Conservation (phyloP, 1,140 invertebrate genomes). For the Globodera ellingtonae region DNA sequence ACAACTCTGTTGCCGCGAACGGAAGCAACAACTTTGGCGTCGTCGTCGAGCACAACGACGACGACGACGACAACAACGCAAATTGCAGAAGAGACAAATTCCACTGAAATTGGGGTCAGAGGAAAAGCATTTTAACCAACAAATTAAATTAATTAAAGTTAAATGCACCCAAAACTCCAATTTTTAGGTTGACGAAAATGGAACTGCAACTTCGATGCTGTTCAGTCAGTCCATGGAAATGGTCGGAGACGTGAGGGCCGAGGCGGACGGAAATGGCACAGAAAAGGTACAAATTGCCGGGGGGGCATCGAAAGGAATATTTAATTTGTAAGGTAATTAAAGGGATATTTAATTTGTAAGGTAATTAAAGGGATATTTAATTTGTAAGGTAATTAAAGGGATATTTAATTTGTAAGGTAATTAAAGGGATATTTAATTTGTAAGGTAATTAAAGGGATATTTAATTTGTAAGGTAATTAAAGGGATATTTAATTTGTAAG, state of each 20-base stretch:
- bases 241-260: not conserved
- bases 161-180: not conserved
- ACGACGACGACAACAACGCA: not conserved
- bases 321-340: not conserved
- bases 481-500: not conserved
- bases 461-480: no score
- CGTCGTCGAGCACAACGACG: not conserved
- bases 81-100: not conserved
- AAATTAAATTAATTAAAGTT: not conserved
- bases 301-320: not conserved
- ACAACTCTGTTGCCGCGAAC: constrained; percentile 16
- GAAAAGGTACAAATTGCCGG: not conserved
- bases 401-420: no score
- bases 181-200: constrained; percentile 1
- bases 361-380: no score
- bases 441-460: not conserved
- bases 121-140: not conserved
- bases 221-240: not conserved
- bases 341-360: no score
- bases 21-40: not conserved
- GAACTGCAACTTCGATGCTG: not conserved
- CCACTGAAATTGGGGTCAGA: not conserved
- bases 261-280: not conserved
- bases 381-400: not conserved
- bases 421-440: no score